phyloP scores from a whole-genome alignment of 1,140 invertebrate species.

The Aporrectodea caliginosa region DNA sequence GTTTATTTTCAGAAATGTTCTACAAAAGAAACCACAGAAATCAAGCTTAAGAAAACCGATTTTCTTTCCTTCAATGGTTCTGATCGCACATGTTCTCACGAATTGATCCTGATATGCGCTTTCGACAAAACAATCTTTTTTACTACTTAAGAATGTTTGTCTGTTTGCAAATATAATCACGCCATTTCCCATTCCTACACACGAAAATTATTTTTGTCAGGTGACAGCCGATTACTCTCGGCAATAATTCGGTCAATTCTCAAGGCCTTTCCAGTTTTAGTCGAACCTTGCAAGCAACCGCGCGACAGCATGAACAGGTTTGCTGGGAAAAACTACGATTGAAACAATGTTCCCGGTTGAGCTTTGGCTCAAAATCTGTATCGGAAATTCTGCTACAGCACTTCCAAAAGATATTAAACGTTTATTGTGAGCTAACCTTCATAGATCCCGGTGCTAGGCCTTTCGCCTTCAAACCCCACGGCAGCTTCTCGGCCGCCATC shows the following conservation, averaged over 20 bases:
- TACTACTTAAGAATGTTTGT: too few species aligned
- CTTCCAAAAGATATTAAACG: not conserved
- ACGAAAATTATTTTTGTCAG: too few species aligned
- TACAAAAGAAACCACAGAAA: constrained; percentile 35
- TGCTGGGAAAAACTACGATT: constrained; percentile 20
- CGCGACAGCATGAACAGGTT: not conserved
- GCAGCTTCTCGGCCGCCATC: constrained; percentile 32
- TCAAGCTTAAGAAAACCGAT: too few species aligned
- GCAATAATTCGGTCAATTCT: too few species aligned
- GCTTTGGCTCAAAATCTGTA: not conserved
- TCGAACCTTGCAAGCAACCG: not conserved
- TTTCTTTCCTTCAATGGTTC: too few species aligned
- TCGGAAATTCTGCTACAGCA: not conserved
- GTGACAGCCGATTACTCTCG: too few species aligned
- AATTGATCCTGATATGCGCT: too few species aligned
- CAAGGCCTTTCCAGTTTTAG: not conserved
- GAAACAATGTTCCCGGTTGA: not conserved
- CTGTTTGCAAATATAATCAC: too few species aligned
- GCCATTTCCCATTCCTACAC: too few species aligned
- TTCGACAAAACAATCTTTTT: too few species aligned
- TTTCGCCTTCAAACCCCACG: constrained; percentile 37
- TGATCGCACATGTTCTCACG: too few species aligned
- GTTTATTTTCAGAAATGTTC: constrained; percentile 58
- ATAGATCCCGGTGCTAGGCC: constrained; percentile 35
- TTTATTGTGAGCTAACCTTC: constrained; percentile 29